Evolutionary conservation across 2,113 vertebrate species (phyloP).

Genomic region (Calidris pugnax): DNA sequence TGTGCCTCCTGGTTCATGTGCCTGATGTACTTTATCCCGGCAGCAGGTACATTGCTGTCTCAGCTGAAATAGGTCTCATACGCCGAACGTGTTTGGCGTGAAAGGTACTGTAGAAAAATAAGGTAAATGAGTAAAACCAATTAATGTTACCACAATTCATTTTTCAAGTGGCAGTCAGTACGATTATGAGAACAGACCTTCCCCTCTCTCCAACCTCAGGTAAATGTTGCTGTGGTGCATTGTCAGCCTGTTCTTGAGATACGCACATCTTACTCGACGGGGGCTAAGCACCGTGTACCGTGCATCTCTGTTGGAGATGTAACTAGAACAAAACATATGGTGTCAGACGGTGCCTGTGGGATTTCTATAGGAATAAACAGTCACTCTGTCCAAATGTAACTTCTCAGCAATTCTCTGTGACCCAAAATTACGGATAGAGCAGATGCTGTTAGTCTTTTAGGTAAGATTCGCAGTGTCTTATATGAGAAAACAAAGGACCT

Average conservation of each 20-base stretch:
- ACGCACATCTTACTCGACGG: background rate
- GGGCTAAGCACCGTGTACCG: background rate
- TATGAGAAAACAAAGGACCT: background rate
- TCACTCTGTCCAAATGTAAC: conserved; percentile 1
- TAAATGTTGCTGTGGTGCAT: background rate
- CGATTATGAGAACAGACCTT: background rate
- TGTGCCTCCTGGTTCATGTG: background rate
- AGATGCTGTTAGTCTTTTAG: conserved; percentile 16
- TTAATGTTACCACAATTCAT: background rate
- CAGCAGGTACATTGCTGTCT: background rate
- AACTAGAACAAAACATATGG: conserved; percentile 37
- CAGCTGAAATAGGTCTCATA: background rate
- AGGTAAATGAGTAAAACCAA: background rate
- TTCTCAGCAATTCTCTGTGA: conserved; percentile 27
- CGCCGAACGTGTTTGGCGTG: background rate
- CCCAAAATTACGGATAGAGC: background rate
- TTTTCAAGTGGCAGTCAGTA: conserved; percentile 1
- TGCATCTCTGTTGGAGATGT: background rate
- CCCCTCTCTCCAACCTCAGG: background rate
- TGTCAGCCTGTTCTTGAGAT: background rate
- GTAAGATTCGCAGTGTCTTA: background rate
- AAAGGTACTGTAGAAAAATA: background rate
- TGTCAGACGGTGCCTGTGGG: conserved; percentile 11
- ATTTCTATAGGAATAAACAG: conserved; percentile 22
- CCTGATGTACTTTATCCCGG: background rate